A percentile compares a stretch with the other conserved stretches of the same genome.
Conservation (phyloP, 2,888 invertebrate genomes). For the Nebria salina region DNA sequence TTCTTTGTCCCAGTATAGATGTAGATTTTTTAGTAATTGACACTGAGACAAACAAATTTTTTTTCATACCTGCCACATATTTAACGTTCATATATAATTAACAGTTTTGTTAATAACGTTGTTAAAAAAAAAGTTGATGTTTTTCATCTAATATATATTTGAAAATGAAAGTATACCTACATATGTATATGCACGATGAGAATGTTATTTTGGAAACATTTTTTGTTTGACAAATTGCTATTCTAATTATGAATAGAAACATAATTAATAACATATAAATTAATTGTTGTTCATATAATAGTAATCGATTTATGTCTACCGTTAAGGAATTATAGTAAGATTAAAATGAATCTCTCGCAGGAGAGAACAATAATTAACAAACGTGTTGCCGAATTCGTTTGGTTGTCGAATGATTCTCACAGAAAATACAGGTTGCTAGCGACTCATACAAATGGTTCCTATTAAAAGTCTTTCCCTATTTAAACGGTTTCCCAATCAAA, state of each 20-base stretch:
- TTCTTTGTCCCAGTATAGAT: neutral
- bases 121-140: too few relatives aligned
- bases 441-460: constrained; percentile 37
- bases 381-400: constrained; percentile 29
- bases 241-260: neutral
- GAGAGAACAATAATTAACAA: constrained; percentile 30
- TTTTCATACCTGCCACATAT: too few relatives aligned
- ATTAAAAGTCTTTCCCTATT: constrained; percentile 41
- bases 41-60: neutral
- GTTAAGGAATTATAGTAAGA: neutral
- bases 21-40: neutral
- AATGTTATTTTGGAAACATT: too few relatives aligned
- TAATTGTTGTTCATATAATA: neutral
- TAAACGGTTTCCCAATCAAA: constrained; percentile 44
- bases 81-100: too few relatives aligned
- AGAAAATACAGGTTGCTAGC: constrained; percentile 1
- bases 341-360: neutral
- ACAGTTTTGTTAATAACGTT: too few relatives aligned
- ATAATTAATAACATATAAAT: neutral
- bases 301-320: neutral
- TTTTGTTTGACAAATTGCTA: neutral
- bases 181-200: too few relatives aligned
- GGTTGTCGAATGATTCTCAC: constrained; percentile 24
- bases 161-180: too few relatives aligned
- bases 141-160: too few relatives aligned